Evolutionary conservation across 1,140 invertebrate genomes (phyloP).

Genomic region (Holotrichia oblita): DNA sequence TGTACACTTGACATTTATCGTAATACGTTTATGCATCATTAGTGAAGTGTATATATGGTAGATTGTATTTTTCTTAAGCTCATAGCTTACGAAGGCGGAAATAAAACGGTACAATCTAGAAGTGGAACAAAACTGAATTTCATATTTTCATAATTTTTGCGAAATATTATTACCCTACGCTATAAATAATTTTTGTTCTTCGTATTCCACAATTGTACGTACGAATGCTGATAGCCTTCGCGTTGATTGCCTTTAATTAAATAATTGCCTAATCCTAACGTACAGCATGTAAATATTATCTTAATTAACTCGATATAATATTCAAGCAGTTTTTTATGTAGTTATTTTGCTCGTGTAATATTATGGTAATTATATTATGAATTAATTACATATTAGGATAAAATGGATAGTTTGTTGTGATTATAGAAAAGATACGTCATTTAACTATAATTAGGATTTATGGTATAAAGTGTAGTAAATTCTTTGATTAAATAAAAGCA

Average conservation of each 20-base stretch:
- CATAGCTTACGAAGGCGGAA: neutral
- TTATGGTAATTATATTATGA: neutral
- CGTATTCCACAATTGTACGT: neutral
- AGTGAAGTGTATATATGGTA: neutral
- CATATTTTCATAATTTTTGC: neutral
- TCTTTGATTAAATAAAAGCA: too few species aligned
- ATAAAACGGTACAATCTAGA: neutral
- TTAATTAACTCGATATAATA: conserved; percentile 2
- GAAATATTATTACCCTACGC: neutral
- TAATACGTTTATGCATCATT: conserved; percentile 17
- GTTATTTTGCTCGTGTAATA: neutral
- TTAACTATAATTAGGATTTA: neutral
- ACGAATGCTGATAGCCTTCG: neutral
- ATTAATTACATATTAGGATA: neutral
- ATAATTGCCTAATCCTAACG: conserved; percentile 2
- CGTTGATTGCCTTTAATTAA: neutral
- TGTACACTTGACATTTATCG: neutral
- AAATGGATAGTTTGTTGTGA: neutral
- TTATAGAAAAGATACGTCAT: neutral
- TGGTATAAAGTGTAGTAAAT: neutral
- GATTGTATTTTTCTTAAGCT: neutral
- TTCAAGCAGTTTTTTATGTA: neutral
- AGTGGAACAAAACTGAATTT: neutral
- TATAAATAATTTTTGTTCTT: neutral
- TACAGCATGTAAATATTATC: neutral